Base-by-base conservation (phyloP, 2,797 vertebrate genomes). In the Parauchenoglanis ngamensis region DNA sequence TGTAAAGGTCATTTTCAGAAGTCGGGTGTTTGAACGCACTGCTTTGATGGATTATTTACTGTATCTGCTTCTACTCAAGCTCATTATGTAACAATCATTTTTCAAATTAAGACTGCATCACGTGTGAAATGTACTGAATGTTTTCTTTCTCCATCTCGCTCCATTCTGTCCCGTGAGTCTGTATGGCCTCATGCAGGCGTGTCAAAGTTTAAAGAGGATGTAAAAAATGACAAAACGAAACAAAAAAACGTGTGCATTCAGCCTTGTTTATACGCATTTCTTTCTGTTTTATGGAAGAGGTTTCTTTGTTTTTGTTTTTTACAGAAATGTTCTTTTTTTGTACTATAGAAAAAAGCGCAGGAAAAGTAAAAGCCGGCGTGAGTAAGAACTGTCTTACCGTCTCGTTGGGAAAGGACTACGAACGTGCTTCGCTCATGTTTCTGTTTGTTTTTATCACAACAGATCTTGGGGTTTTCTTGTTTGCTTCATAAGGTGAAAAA, bases 401-500 rank as follows among this genome's bases (percentile, higher is more conserved):
- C 86, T 56, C 7, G 21, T 52, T n/a, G 83, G 81, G 67, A 85
- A 85, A 67, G 54, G 59, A 67, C 67, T 61, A 67, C 59, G 68
- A 82, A 88, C 4, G 46, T n/a, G 57, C 87, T 85, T 82, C 56
- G 8, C 52, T 87, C 54, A 76, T 75, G 79, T 61, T 79, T 78
- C 59, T 56, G 72, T 87, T 83, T 52, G 56, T 80, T 80, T 35
- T 23, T 76, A 4, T 13, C n/a, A 7, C 87, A 65, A 75, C 85
- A 88, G 79, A 84, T 88, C n/a, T 90, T 79, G 56, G 67, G 85
- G 80, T 46, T 85, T 85, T 88, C 67, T 87, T 72, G 15, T 82
- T 86, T 87, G 67, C 70, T 86, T 91, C 89, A 87, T 88, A 23
- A 82, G 44, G 46, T 83, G 86, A 84, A 90, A 90, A 87, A 92